These are phyloP conservation scores for Cossypha polioptera DNA, from an alignment of 2,797 vertebrate species.

Conservation along the genomic window DNA sequence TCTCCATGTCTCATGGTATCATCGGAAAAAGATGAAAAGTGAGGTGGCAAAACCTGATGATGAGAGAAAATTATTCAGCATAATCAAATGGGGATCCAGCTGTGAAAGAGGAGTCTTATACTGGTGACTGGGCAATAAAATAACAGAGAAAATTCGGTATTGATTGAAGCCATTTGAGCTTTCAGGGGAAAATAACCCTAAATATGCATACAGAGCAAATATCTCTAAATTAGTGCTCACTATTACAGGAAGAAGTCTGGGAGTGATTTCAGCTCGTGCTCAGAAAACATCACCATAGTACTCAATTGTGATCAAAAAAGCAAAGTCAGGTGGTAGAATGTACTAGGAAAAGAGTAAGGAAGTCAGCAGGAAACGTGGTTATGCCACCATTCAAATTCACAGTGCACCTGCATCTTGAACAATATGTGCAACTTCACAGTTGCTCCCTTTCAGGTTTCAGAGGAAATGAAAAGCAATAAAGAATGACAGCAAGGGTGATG, in stretches of 20 bases:
- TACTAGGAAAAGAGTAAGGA: conserved; percentile 5
- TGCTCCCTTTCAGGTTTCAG: not conserved
- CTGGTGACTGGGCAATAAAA: not conserved
- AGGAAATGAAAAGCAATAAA: conserved; percentile 23
- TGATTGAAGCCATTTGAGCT: not conserved
- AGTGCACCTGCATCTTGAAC: conserved; percentile 40
- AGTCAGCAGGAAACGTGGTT: conserved; percentile 16
- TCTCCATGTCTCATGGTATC: not conserved
- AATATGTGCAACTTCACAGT: not conserved
- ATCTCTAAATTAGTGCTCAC: not conserved
- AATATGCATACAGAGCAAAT: not conserved
- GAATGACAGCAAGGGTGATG: not conserved
- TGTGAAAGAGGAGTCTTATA: not conserved
- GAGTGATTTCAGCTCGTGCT: not conserved
- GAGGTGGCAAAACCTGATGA: not conserved
- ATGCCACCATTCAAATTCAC: not conserved
- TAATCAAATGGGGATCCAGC: not conserved
- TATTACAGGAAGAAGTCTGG: conserved; percentile 7
- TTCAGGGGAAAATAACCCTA: not conserved
- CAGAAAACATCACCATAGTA: not conserved
- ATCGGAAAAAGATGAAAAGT: not conserved
- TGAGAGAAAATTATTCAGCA: not conserved
- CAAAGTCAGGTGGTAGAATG: not conserved
- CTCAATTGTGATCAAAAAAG: not conserved
- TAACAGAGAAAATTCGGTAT: not conserved